Evolutionary conservation across 2,113 vertebrate species (phyloP).

Genomic region (Bagarius yarrelli): DNA sequence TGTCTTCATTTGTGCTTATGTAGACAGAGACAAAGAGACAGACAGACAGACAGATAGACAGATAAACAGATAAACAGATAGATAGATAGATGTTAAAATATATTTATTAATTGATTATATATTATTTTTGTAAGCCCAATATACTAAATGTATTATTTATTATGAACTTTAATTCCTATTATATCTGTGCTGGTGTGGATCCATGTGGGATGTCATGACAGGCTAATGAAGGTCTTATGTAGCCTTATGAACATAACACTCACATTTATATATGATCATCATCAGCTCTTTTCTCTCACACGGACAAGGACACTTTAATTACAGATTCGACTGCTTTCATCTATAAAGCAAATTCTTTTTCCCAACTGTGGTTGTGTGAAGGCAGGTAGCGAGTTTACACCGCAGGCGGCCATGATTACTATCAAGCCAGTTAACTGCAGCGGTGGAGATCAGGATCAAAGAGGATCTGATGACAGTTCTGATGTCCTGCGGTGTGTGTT

Average conservation of each 20-base stretch:
- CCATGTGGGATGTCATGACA: neutral
- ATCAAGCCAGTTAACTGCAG: neutral
- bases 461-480: neutral
- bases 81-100: no score
- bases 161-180: no score
- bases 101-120: no score
- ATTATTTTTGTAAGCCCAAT: no score
- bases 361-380: neutral
- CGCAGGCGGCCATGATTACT: neutral
- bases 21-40: no score
- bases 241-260: neutral
- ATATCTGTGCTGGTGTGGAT: no score
- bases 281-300: neutral
- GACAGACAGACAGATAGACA: no score
- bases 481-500: neutral
- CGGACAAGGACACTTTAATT: neutral
- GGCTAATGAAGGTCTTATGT: neutral
- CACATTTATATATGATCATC: no score
- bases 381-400: no score
- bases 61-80: no score
- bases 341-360: neutral
- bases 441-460: neutral
- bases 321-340: neutral
- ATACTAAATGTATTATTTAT: no score
- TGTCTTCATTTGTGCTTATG: no score